A percentile compares a stretch with the other conserved stretches of the same genome.
Evolutionary conservation across 1,140 invertebrate genomes (phyloP).

Genomic region (Anastrepha ludens): DNA sequence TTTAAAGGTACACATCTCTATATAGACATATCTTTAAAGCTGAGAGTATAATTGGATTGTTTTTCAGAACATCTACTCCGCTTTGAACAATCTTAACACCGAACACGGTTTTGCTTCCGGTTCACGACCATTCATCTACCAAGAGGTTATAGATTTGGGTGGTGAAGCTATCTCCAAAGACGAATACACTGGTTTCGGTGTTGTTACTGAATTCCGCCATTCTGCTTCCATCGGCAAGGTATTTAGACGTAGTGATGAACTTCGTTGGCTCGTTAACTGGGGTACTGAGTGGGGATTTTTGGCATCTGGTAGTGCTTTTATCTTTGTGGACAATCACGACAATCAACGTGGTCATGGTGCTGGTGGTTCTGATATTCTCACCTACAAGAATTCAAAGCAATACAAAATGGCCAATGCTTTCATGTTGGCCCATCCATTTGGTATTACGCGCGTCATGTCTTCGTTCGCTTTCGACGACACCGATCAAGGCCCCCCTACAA

Average conservation of each 20-base stretch:
- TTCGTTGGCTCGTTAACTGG: conserved; percentile 77
- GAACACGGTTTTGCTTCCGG: conserved; percentile 78
- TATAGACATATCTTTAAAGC: background rate
- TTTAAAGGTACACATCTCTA: conserved; percentile 66
- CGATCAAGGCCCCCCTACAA: conserved; percentile 76
- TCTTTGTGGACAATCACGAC: conserved; percentile 82
- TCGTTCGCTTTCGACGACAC: conserved; percentile 60
- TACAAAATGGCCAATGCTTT: conserved; percentile 88
- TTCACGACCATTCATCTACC: conserved; percentile 81
- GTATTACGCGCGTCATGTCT: conserved; percentile 71
- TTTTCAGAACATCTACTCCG: conserved; percentile 63
- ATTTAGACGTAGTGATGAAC: conserved; percentile 76
- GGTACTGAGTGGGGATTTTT: conserved; percentile 76
- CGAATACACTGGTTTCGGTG: conserved; percentile 81
- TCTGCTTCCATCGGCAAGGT: conserved; percentile 77
- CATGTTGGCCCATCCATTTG: conserved; percentile 87
- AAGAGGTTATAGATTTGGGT: conserved; percentile 88
- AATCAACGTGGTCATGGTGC: conserved; percentile 79
- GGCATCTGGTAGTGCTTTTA: conserved; percentile 75
- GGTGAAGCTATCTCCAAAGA: conserved; percentile 71
- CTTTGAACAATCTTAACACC: conserved; percentile 79
- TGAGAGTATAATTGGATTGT: background rate
- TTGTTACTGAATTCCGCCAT: conserved; percentile 85
- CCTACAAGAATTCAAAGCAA: conserved; percentile 78
- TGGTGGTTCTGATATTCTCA: conserved; percentile 76